These are phyloP conservation scores for Brachylomia viminalis DNA, from an alignment of 2,888 invertebrate species.

Conservation along the genomic window DNA sequence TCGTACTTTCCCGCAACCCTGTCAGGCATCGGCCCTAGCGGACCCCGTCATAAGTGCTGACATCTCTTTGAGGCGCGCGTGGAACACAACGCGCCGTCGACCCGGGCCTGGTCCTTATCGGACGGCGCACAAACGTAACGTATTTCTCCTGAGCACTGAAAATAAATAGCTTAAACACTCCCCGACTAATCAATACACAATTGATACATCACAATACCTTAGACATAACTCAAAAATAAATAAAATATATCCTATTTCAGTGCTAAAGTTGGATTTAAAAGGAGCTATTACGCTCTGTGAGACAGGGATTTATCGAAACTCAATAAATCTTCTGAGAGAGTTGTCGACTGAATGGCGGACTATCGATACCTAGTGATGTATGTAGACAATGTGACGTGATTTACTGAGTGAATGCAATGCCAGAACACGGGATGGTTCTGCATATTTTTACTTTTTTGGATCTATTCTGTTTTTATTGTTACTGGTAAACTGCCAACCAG, in stretches of 20 bases:
- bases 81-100: no score
- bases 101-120: no score
- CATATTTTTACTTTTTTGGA: background rate
- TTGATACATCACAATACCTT: background rate
- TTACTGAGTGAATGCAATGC: conserved; percentile 18
- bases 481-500: background rate
- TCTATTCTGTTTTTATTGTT: background rate
- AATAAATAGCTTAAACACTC: no score
- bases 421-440: conserved; percentile 20
- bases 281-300: conserved; percentile 15
- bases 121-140: no score
- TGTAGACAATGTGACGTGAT: conserved; percentile 39
- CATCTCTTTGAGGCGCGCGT: no score
- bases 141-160: no score
- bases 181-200: background rate
- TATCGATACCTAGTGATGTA: conserved; percentile 56
- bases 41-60: no score
- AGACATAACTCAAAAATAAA: conserved; percentile 26
- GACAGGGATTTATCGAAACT: conserved; percentile 51
- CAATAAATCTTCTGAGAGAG: conserved; percentile 58
- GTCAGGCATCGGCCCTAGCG: no score
- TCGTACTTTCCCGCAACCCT: no score
- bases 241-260: conserved; percentile 23
- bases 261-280: conserved; percentile 46
- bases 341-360: conserved; percentile 52